Evolutionary conservation across 2,888 invertebrate genomes (phyloP), one percentile per base, ranked within the genome.

Genomic region (Agonopterix heracliana): DNA sequence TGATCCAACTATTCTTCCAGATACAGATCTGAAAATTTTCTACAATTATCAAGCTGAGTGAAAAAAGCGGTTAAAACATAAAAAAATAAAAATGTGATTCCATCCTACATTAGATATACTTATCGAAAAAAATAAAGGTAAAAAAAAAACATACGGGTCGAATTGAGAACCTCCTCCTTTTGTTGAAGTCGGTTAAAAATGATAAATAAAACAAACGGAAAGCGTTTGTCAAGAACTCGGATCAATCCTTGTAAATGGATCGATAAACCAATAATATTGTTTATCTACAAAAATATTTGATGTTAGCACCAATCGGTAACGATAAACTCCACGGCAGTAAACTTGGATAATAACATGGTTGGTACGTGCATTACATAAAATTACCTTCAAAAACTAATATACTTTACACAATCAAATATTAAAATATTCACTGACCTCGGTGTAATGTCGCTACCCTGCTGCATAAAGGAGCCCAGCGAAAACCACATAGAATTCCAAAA

Each of bases 401-500:
- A 62, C 53, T 59, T 60, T 55, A 57, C 48, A 55, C 49, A 57
- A 55, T 62, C 48, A 59, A 59, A 62, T 60, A 65, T 63, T 60
- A 62, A 69, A 65, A 64, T 64, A 71, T 68, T 57, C 50, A 75
- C 84, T 84, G 89, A 97, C 94, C 97, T 94, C 41, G 99, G 99
- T 53, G 97, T 95, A 65, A 98, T 94, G 81, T 98, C 98, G 74
- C 97, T 97, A 51, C 99, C 98, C 83, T 99, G 99, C 81, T 99
- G 98, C 97, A 99, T 98, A 79, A 99, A 95, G 45, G 99, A 98
- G 17, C 98, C 98, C 65, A 99, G 88, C 0, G 98, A 94, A 86
- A 99, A 99, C 99, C 99, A 99, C 60, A 99, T 92, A 52, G 97
- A 97, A 89, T 99, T 99, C 83, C 96, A 92, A 72, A 99, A 95